These are phyloP conservation scores for Amphipoea oculea DNA, from an alignment of 2,888 invertebrate genomes.

Conservation along the genomic window DNA sequence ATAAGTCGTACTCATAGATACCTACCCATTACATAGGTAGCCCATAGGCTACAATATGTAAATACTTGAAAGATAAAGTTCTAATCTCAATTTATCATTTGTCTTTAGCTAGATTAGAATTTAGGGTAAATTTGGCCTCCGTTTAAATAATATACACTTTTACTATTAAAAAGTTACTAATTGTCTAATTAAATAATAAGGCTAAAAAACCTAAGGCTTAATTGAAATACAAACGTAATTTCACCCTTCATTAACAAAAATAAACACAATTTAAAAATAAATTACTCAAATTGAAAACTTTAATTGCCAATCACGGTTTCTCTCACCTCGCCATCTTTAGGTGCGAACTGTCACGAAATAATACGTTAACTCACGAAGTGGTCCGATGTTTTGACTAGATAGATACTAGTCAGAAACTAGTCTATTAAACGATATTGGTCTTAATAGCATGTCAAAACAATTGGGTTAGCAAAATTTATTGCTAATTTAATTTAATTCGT, in stretches of 20 bases:
- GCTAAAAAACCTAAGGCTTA: background rate
- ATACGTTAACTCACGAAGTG: constrained; percentile 30
- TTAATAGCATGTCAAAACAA: constrained; percentile 62
- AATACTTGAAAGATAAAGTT: background rate
- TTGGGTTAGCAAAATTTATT: constrained; percentile 62
- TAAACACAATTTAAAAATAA: constrained; percentile 6
- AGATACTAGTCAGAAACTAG: constrained; percentile 18
- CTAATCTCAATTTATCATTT: background rate
- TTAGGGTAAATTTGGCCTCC: background rate
- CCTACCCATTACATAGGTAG: background rate
- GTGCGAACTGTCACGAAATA: constrained; percentile 21
- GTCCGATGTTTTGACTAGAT: constrained; percentile 30
- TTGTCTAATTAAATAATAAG: background rate
- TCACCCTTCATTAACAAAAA: constrained; percentile 1
- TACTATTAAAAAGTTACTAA: background rate
- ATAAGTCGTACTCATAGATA: background rate
- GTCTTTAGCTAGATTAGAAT: background rate
- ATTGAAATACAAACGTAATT: constrained; percentile 9
- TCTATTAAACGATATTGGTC: constrained; percentile 34
- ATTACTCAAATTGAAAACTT: constrained; percentile 1
- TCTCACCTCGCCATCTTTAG: constrained; percentile 7
- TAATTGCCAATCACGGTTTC: constrained; percentile 35
- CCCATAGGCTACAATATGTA: background rate
- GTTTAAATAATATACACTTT: background rate
- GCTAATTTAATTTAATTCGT: constrained; percentile 38